Conservation (phyloP, 2,888 invertebrate species). For the Sclerodermus sp. region DNA sequence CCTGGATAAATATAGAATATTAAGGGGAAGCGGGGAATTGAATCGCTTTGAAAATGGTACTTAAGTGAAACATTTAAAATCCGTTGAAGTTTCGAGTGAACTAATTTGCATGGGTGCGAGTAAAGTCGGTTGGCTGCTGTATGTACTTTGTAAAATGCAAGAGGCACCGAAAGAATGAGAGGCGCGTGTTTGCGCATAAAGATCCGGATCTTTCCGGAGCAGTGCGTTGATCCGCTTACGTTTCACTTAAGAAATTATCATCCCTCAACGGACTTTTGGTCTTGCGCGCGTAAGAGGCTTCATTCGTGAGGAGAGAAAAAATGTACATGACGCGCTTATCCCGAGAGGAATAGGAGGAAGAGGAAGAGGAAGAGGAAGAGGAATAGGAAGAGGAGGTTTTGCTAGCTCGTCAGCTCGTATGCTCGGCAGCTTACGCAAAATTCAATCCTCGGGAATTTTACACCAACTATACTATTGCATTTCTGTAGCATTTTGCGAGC, state of each 20-base stretch:
- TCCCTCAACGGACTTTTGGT: not conserved
- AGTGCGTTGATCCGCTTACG: not conserved
- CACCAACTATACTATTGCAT: not conserved
- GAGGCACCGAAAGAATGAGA: too few relatives aligned
- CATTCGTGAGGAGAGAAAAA: not conserved
- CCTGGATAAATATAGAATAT: too few relatives aligned
- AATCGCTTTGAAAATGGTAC: too few relatives aligned
- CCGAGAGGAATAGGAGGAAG: too few relatives aligned
- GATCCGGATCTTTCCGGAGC: too few relatives aligned
- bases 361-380: conserved; percentile 3
- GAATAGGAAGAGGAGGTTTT: conserved; percentile 6
- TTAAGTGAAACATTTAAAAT: too few relatives aligned
- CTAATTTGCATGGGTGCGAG: too few relatives aligned
- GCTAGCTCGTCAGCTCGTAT: conserved; percentile 11
- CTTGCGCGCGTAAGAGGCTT: not conserved
- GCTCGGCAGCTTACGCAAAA: conserved; percentile 14
- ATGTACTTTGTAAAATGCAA: too few relatives aligned
- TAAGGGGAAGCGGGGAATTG: too few relatives aligned
- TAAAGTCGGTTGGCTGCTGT: too few relatives aligned
- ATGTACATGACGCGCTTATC: not conserved
- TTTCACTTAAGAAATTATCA: not conserved
- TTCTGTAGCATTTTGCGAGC: not conserved
- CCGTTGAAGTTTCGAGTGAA: too few relatives aligned
- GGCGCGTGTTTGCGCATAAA: too few relatives aligned
- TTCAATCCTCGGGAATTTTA: conserved; percentile 16